These are phyloP conservation scores for Mohoua ochrocephala DNA, from an alignment of 2,113 vertebrate species.

Conservation along the genomic window DNA sequence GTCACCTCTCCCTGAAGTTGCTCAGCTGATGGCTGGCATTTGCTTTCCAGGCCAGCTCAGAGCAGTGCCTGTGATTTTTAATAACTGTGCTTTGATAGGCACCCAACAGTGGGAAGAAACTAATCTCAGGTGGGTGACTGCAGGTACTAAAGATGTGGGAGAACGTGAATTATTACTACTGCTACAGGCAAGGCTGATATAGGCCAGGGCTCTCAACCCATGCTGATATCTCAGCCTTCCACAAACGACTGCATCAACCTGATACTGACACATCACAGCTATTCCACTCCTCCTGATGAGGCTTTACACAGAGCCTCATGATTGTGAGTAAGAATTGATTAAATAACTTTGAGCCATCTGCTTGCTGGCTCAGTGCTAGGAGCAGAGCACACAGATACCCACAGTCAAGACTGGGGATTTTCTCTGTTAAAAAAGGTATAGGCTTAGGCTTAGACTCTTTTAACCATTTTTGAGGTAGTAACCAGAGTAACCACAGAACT, in stretches of 20 bases:
- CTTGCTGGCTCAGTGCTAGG: neutral
- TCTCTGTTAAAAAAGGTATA: neutral
- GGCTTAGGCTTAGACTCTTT: neutral
- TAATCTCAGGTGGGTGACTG: neutral
- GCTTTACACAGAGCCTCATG: neutral
- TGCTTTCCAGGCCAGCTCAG: neutral
- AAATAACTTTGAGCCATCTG: neutral
- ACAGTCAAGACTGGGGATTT: neutral
- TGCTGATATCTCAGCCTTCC: neutral
- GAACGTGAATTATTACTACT: neutral
- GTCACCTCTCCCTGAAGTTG: neutral
- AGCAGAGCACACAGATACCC: neutral
- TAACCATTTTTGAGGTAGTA: neutral
- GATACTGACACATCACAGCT: neutral
- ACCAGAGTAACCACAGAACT: neutral
- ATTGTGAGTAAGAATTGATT: neutral
- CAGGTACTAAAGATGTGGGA: neutral
- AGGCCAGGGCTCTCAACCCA: neutral
- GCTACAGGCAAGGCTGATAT: neutral
- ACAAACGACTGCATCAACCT: neutral
- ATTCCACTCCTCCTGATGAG: neutral
- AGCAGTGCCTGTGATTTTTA: neutral
- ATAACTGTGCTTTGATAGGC: neutral
- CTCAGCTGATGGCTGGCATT: neutral
- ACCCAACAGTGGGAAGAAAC: neutral